Percentiles rank a stretch among this genome's conserved stretches.
Evolutionary conservation across 1,140 invertebrate genomes (phyloP).

Genomic region (Temnothorax longispinosus): DNA sequence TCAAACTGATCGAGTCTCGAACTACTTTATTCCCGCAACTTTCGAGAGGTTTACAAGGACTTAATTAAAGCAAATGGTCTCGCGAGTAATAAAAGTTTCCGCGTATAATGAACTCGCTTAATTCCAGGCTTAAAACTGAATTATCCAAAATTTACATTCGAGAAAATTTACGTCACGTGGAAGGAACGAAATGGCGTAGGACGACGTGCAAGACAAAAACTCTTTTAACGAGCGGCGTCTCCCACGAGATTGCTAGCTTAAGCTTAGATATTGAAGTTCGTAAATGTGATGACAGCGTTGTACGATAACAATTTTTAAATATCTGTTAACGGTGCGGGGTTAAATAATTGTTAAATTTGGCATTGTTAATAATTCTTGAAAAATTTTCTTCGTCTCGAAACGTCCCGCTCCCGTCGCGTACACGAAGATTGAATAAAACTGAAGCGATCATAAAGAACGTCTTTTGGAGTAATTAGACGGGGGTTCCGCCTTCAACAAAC

Average conservation of each 20-base stretch:
- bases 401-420: neutral
- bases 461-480: conserved; percentile 34
- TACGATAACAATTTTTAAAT: neutral
- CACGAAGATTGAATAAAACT: neutral
- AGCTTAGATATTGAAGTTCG: conserved; percentile 41
- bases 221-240: conserved; percentile 45
- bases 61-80: conserved; percentile 60
- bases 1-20: conserved; percentile 44
- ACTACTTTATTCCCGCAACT: conserved; percentile 38
- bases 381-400: neutral
- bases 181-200: conserved; percentile 15
- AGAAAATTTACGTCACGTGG: conserved; percentile 28
- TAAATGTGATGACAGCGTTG: conserved; percentile 8
- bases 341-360: neutral
- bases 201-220: conserved; percentile 28
- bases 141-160: conserved; percentile 61
- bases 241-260: conserved; percentile 9
- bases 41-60: conserved; percentile 46
- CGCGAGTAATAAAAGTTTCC: conserved; percentile 57
- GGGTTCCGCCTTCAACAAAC: conserved; percentile 18
- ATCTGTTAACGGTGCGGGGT: neutral
- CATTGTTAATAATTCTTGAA: neutral
- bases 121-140: conserved; percentile 56
- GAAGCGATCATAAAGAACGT: conserved; percentile 11
- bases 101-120: conserved; percentile 55